Evolutionary conservation across 2,888 invertebrate species (phyloP), one percentile per base, ranked within the genome.

Genomic region (Rutpela maculata): DNA sequence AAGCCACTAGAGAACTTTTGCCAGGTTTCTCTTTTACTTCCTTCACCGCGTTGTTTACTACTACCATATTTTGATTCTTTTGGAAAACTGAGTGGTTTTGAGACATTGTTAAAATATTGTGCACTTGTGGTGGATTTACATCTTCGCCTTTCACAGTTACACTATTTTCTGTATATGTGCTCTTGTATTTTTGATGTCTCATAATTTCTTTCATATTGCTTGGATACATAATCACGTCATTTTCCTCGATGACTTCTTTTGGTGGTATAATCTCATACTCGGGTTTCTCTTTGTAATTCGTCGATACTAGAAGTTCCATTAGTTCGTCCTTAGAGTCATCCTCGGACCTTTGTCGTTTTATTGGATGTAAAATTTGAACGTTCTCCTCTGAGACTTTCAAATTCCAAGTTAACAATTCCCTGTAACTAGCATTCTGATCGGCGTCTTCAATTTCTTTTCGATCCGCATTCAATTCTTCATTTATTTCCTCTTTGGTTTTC

Each of bases 331-430:
- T 68, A 15, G 66, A 69, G 38, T 56, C 50, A 26, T 77, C 60
- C 11, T 63, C 55, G 50, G 75, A 55, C 15, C 73, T 72, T 18
- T 77, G 76, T 15, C 81, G 57, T 22, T 81, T 73, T 43, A 84
- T 78, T 0, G 88, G 87, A 35, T 84, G 76, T 56, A 88, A 79
- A 74, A 88, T 85, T 17, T 85, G 83, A 57, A 70, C 75, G 38
- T 86, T 86, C 65, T 84, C 81, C 3, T 79, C 75, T 0, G 84
- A 81, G 9, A 83, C 65, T 19, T 85, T 81, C 74, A 89, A 77
- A 38, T 89, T 80, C 88, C 88, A 89, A 17, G 84, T 80, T 6
- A 89, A 77, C 31, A 89, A 80, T 68, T 89, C 88, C 15, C 85
- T 82, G 59, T 88, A 87, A n/a, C 82, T 83, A 18, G 19, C 66